Conservation (phyloP, 1,140 invertebrate genomes). For the Sarcophaga peregrina region DNA sequence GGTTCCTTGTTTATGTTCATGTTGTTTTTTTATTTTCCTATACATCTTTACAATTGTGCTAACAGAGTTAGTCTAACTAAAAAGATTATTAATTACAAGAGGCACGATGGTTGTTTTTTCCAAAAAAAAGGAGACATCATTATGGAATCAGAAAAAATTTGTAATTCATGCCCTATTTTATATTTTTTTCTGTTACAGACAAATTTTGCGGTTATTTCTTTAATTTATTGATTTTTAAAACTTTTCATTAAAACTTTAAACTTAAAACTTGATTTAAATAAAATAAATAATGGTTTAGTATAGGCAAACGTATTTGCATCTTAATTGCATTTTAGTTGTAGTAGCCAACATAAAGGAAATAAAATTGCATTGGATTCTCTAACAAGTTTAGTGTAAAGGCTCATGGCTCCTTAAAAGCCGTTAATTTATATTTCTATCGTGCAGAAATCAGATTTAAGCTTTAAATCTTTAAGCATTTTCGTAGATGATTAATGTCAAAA, state of each 20-base stretch:
- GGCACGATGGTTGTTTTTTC: background rate
- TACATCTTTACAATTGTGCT: conserved; percentile 27
- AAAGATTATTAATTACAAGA: conserved; percentile 35
- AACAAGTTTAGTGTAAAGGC: no score
- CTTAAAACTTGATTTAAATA: no score
- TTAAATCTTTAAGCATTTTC: no score
- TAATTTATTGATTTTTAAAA: background rate
- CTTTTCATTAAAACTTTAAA: background rate
- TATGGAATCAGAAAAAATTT: background rate
- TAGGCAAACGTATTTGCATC: no score
- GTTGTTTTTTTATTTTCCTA: background rate
- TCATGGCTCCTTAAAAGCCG: no score
- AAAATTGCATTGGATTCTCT: no score
- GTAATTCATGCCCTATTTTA: background rate
- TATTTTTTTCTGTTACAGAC: background rate
- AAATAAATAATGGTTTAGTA: no score
- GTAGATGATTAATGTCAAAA: no score
- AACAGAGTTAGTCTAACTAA: conserved; percentile 32
- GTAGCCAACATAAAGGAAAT: no score
- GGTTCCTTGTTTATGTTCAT: background rate
- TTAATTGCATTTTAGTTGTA: no score
- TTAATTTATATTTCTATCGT: no score
- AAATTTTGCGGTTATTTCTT: background rate
- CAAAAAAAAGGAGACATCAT: background rate
- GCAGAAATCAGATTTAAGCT: no score